These are phyloP conservation scores for Megalops atlanticus DNA, from an alignment of 2,113 vertebrate genomes.

Conservation along the genomic window DNA sequence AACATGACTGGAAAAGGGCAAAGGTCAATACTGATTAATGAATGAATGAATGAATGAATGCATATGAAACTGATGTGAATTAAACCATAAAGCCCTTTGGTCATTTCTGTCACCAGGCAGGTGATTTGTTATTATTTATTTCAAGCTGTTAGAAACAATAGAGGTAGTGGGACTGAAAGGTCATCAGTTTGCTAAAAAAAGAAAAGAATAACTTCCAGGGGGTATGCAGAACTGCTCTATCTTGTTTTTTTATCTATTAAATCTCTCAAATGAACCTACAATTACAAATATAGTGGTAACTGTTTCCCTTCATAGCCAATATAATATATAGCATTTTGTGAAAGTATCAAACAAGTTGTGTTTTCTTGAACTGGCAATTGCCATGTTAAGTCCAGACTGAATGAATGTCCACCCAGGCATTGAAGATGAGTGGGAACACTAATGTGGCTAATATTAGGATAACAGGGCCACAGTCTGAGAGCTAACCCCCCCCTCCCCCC, in stretches of 20 bases:
- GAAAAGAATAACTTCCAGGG: too few species aligned
- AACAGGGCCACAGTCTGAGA: neutral
- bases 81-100: neutral
- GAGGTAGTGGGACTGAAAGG: too few species aligned
- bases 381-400: neutral
- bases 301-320: neutral
- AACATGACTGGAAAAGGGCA: too few species aligned
- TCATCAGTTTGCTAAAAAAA: too few species aligned
- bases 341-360: neutral
- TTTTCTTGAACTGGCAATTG: neutral
- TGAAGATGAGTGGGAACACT: neutral
- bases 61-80: neutral
- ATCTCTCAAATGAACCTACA: neutral
- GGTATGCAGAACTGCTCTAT: too few species aligned
- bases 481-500: neutral
- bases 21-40: too few species aligned
- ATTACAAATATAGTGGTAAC: neutral
- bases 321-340: neutral
- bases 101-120: neutral
- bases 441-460: neutral
- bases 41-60: neutral
- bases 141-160: too few species aligned
- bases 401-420: neutral
- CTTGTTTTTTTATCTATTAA: neutral
- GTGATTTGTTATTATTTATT: too few species aligned